phyloP scores from a whole-genome alignment of 2,113 vertebrate species.

The Chunga burmeisteri region DNA sequence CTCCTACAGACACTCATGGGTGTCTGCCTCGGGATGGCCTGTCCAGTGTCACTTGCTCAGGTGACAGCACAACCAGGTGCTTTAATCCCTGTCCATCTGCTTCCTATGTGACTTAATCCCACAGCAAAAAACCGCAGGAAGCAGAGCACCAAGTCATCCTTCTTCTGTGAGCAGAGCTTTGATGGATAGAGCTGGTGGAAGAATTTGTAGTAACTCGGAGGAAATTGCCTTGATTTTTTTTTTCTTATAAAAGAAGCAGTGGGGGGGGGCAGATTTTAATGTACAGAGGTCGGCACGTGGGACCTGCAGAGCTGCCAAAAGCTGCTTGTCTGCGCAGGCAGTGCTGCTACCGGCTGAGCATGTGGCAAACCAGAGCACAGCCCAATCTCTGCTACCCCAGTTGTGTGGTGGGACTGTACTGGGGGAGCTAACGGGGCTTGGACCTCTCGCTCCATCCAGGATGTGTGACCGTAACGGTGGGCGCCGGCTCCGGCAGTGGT shows the following conservation, averaged over 20 bases:
- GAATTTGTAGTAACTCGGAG: background rate
- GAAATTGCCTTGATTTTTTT: background rate
- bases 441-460: background rate
- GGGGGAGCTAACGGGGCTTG: background rate
- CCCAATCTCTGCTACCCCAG: accelerated
- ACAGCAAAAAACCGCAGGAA: background rate
- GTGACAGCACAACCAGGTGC: background rate
- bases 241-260: background rate
- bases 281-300: accelerated
- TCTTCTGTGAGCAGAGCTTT: background rate
- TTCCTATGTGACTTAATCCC: background rate
- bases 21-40: accelerated
- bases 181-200: background rate
- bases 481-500: constrained; percentile 92
- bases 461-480: constrained; percentile 88
- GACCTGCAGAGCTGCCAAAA: background rate
- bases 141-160: background rate
- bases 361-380: accelerated
- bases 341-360: accelerated
- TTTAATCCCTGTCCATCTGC: background rate
- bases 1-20: accelerated
- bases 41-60: background rate
- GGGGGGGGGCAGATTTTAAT: accelerated
- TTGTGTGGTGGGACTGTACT: accelerated
- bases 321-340: background rate